Conservation (phyloP, 2,113 vertebrate species). For the Hippocampus mohnikei region DNA sequence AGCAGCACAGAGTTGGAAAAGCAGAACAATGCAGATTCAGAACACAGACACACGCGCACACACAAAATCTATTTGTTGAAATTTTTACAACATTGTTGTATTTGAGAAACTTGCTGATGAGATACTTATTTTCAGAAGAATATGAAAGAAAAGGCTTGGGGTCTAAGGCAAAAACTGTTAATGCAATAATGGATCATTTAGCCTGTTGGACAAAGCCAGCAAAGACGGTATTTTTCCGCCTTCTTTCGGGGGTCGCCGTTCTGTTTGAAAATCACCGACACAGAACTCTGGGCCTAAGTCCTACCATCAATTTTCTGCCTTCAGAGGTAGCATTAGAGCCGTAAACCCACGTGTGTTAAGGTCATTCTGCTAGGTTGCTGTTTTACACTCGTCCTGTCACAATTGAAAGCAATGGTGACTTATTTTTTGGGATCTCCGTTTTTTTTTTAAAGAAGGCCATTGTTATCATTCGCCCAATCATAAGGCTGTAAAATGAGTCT, state of each 20-base stretch:
- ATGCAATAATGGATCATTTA: neutral
- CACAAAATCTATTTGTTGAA: neutral
- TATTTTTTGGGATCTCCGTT: neutral
- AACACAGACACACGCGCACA: neutral
- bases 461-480: neutral
- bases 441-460: neutral
- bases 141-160: neutral
- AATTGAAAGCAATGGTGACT: too few species aligned
- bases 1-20: slow-evolving; percentile 12
- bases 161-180: neutral
- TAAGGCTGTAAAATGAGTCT: neutral
- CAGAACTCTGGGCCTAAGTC: neutral
- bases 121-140: neutral
- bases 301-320: neutral
- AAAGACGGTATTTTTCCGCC: neutral
- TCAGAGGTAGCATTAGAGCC: neutral
- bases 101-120: neutral
- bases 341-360: neutral
- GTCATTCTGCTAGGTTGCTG: neutral
- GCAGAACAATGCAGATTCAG: neutral
- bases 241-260: neutral
- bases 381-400: neutral
- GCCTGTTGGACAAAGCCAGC: neutral
- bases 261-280: neutral
- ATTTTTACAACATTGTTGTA: neutral